These are phyloP conservation scores for Gadus macrocephalus DNA, from an alignment of 2,113 vertebrate genomes.

Conservation along the genomic window DNA sequence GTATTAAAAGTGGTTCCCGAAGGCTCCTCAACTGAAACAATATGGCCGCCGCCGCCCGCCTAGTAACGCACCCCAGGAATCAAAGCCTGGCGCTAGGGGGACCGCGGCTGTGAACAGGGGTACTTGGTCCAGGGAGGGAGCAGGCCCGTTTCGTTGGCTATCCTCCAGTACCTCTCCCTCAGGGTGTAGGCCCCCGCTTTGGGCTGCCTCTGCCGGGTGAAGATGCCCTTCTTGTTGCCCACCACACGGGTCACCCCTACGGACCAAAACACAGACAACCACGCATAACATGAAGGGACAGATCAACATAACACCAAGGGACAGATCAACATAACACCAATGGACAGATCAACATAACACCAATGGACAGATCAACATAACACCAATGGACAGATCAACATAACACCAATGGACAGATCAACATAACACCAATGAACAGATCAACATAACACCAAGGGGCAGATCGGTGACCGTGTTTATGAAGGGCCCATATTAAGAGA, in stretches of 20 bases:
- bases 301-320: background rate
- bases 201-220: conserved; percentile 90
- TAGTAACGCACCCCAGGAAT: background rate
- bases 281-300: background rate
- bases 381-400: too few relatives aligned
- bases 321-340: too few relatives aligned
- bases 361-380: too few relatives aligned
- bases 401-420: too few relatives aligned
- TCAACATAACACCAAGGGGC: too few relatives aligned
- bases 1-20: too few relatives aligned
- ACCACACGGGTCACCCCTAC: conserved; percentile 75
- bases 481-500: background rate
- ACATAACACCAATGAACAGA: background rate
- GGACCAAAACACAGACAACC: background rate
- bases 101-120: conserved; percentile 58
- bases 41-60: too few relatives aligned
- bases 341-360: too few relatives aligned
- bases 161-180: conserved; percentile 88
- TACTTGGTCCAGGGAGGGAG: conserved; percentile 67
- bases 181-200: conserved; percentile 87
- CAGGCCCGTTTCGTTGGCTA: conserved; percentile 83
- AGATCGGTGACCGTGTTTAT: background rate
- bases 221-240: conserved; percentile 95
- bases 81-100: background rate
- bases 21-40: too few relatives aligned